phyloP scores from a whole-genome alignment of 92 coral and sea anemone genomes.

The Blastomussa wellsi region DNA sequence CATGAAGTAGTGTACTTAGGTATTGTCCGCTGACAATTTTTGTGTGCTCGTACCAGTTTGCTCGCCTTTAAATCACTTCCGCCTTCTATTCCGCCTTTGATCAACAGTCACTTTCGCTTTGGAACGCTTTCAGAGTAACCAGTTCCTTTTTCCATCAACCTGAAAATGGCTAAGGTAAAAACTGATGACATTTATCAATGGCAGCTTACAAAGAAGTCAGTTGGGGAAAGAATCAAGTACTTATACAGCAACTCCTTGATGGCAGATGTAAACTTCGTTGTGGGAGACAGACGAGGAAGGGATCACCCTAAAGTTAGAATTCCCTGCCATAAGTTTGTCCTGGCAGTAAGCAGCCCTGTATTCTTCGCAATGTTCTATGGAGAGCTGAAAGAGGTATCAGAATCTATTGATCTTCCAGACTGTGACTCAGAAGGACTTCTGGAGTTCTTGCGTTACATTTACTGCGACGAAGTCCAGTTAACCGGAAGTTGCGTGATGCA shows the following conservation, averaged over 20 bases:
- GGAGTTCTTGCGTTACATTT: conserved; percentile 47
- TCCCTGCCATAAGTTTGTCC: conserved; percentile 52
- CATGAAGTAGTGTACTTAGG: not conserved
- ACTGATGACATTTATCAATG: not conserved
- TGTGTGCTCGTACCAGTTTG: not conserved
- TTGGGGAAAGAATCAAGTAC: conserved; percentile 23
- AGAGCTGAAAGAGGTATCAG: conserved; percentile 29
- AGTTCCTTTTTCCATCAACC: not conserved
- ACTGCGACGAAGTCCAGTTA: conserved; percentile 42
- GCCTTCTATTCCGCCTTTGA: not conserved
- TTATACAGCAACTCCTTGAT: conserved; percentile 20
- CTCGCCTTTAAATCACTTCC: not conserved
- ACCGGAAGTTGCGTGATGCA: conserved; percentile 48
- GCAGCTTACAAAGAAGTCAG: conserved; percentile 17
- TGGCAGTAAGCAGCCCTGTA: conserved; percentile 59
- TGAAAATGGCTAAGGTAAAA: conserved; percentile 10
- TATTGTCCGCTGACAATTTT: not conserved
- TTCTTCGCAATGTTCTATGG: conserved; percentile 64
- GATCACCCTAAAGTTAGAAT: not conserved
- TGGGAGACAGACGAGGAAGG: not conserved
- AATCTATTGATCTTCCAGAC: conserved; percentile 53
- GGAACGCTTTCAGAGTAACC: not conserved
- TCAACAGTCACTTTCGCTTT: not conserved
- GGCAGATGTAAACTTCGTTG: conserved; percentile 15
- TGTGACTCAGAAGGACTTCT: conserved; percentile 48